Base-by-base conservation (phyloP, 92 coral and sea anemone species). In the Zoanthus solanderi region DNA sequence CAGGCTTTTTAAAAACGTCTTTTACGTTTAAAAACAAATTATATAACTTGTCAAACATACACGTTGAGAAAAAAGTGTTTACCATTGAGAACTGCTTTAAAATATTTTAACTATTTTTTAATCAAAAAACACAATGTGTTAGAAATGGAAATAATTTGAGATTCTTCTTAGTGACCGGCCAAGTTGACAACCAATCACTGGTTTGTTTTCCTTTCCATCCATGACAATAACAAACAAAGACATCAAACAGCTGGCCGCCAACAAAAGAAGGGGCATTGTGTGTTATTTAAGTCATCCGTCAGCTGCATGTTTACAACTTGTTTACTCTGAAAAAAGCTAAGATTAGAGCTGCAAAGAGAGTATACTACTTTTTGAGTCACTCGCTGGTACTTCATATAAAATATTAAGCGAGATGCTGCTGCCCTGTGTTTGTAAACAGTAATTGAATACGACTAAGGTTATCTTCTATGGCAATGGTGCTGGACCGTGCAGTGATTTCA, bases 151-250 rank as follows among this genome's bases (percentile, higher is more conserved):
- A 6, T 4, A 47, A 6, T 16, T 42, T 32, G 18, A 18, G 14
- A 79, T 60, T 79, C 84, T 79, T 69, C 54, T 12, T 60, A 13
- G 32, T 79, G 9, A 46, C 42, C 45, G 28, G 66, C 65, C 5
- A 67, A 46, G 48, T 7, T 81, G 53, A 48, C 85, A 81, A 50
- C 85, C 85, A 81, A 81, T 81, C 85, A 81, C 7, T 3, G 52
- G 71, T 81, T 81, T 66, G 85, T 81, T 81, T 66, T 81, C 16
- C 17, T 69, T 69, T 1, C 16, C 45, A 6, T 9, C 17, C 12
- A 12, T 28, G 13, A 18, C 32, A 29, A 9, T 18, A 34, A 67
- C 42, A 18, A 67, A 32, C 4, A 23, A 23, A 67, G 13, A 0
- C 10, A 66, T 11, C 11, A 9, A 67, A 18, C 72, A 67, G 72